phyloP scores from a whole-genome alignment of 2,797 vertebrate genomes.

The Aldrovandia affinis region DNA sequence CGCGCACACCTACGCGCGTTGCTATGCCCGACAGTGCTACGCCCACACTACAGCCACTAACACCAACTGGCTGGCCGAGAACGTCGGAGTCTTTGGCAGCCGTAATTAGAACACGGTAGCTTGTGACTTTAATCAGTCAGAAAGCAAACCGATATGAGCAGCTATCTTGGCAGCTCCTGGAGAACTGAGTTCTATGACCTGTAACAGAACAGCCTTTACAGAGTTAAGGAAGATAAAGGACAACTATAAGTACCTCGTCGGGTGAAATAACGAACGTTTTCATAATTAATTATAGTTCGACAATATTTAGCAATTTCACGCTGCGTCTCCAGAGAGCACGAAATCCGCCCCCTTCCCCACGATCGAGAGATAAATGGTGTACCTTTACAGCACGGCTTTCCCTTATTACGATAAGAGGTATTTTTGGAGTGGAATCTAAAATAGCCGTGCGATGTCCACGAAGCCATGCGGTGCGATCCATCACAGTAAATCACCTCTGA shows the following conservation, averaged over 20 bases:
- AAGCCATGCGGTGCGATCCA: constrained; percentile 54
- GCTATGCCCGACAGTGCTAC: not conserved
- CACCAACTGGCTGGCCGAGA: not conserved
- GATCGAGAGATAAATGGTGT: not conserved
- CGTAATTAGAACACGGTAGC: not conserved
- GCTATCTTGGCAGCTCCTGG: not conserved
- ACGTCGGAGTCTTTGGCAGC: not conserved
- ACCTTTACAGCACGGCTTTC: not conserved
- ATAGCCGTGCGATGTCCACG: constrained; percentile 62
- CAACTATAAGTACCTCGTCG: not conserved
- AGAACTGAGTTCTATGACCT: not conserved
- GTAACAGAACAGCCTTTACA: not conserved
- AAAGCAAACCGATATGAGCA: not conserved
- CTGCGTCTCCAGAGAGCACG: not conserved
- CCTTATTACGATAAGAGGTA: constrained; percentile 55
- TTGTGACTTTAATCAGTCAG: not conserved
- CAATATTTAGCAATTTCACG: not conserved
- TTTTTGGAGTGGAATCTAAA: constrained; percentile 63
- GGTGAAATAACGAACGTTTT: not conserved
- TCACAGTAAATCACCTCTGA: constrained; percentile 65
- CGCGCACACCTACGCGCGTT: not conserved
- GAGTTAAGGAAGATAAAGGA: not conserved
- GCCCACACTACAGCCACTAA: not conserved
- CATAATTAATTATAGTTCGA: not conserved
- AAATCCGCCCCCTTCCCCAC: not conserved